Evolutionary conservation across 2,113 vertebrate genomes (phyloP), one percentile per base, ranked within the genome.

Genomic region (Cottus gobio): DNA sequence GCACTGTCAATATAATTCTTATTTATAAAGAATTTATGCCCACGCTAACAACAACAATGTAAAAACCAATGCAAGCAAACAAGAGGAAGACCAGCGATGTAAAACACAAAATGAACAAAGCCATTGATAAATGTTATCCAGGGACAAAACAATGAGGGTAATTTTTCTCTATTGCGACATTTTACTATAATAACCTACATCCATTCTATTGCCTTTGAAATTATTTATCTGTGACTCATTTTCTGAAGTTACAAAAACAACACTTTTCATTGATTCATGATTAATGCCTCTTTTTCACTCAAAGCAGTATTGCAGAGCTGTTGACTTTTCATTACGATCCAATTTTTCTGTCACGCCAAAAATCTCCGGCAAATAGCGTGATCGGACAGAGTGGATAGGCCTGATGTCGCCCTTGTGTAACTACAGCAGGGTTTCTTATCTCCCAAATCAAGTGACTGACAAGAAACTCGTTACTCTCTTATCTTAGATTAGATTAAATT

Each of bases 401-500:
- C 70, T 64, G 16, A 54, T 67, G 60, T 52, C 74, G 64, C 76
- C 82, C 42, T 68, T 70, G 67, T 11, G 7, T 73, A 81, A 67
- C 68, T 71, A 57, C 20, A 61, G 44, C n/a, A 22, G 30, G 37
- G 67, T 50, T 36, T 69, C 62, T 73, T 79, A 79, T 79, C 56
- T 39, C 37, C 15, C 28, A 37, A 86, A 83, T 81, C 66, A 85
- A 81, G 58, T 71, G 72, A 80, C 72, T 69, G 77, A 86, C 63
- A 81, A 86, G 79, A 76, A 83, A 71, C 56, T 64, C 7, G 37
- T 87, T 85, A 75, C 64, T 66, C 56, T 13, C 16, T 67, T 71
- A 80, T 82, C 60, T 60, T 54, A 48, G 61, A 87, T 87, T 75
- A 78, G 62, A 90, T 87, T 73, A 70, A 39, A 85, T 85, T 56